Evolutionary conservation across 2,888 invertebrate species (phyloP), one percentile per base, ranked within the genome.

Genomic region (Drosophila pullipes): DNA sequence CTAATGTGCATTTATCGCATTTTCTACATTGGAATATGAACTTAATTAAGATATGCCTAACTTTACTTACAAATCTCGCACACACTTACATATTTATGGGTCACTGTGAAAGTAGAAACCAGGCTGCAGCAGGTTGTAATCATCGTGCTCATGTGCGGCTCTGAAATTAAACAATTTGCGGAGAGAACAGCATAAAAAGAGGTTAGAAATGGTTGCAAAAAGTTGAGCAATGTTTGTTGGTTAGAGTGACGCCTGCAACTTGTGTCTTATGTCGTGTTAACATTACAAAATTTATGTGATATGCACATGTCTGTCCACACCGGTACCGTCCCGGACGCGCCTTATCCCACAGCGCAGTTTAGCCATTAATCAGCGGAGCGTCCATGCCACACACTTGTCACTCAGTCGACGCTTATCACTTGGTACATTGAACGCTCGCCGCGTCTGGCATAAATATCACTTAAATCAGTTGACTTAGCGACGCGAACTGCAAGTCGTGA

Each of bases 391-490:
- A 81, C 81, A 91, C 86, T 89, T 91, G 91, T 90, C 91, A 89
- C 77, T 91, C 83, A 83, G 74, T 76, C 78, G 78, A 71, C 81
- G 82, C 82, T 88, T 90, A 88, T 85, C 78, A 85, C 81, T 85
- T 85, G 83, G 78, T 83, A 82, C 88, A 91, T 83, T 91, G 86
- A 85, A 80, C 81, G 88, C 72, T 82, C 39, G 60, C 61, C 75
- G 66, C 82, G 85, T 89, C 90, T 90, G 83, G 91, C 87, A 91
- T 91, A 91, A 91, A 91, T 90, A 91, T 90, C 91, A 91, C 85
- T 90, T 90, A 91, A 91, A 90, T 91, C 91, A 89, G 91, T 87
- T 90, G 90, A 87, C 91, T 87, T 91, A 87, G 91, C 78, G 85
- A 80, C 72, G 71, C 74, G 70, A 74, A 52, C 41, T 57, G 63